These are phyloP conservation scores for Drosophila lacteicornis DNA, from an alignment of 1,140 invertebrate species.

Conservation along the genomic window DNA sequence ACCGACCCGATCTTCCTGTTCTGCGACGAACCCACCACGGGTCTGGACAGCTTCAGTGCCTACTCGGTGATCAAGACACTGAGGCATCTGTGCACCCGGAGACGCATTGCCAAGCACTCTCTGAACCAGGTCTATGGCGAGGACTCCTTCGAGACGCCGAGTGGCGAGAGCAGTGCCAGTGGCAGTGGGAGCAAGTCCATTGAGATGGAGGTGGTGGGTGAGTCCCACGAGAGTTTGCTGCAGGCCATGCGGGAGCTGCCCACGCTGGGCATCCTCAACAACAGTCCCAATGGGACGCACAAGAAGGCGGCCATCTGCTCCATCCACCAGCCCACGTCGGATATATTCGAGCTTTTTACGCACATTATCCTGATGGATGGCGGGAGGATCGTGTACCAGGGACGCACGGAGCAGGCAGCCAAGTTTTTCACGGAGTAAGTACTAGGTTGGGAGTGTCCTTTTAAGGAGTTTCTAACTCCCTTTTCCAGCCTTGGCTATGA, in stretches of 20 bases:
- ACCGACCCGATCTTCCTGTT: conserved; percentile 92
- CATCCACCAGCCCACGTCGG: conserved; percentile 95
- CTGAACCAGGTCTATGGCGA: conserved; percentile 75
- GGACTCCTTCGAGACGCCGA: conserved; percentile 70
- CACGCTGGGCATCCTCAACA: conserved; percentile 60
- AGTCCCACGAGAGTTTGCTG: conserved; percentile 63
- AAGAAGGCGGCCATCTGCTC: conserved; percentile 91
- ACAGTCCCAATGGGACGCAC: conserved; percentile 86
- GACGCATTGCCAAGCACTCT: conserved; percentile 68
- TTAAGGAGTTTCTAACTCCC: neutral
- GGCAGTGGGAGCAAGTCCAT: conserved; percentile 63
- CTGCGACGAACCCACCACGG: conserved; percentile 93
- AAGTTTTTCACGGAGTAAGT: conserved; percentile 88
- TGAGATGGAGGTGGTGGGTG: conserved; percentile 68
- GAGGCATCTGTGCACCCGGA: conserved; percentile 72
- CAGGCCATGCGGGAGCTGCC: conserved; percentile 65
- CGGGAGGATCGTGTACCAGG: conserved; percentile 93
- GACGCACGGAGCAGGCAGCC: conserved; percentile 87
- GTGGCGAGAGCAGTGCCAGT: conserved; percentile 54
- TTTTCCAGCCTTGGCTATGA: conserved; percentile 86
- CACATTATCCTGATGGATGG: conserved; percentile 91
- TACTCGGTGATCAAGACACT: conserved; percentile 90
- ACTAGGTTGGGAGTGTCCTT: neutral
- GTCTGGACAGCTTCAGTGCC: conserved; percentile 93
- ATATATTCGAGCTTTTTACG: conserved; percentile 93